A percentile compares a stretch with the other conserved stretches of the same genome.
These are phyloP conservation scores for Nanorana parkeri DNA, from an alignment of 2,113 vertebrate genomes.

Conservation along the genomic window DNA sequence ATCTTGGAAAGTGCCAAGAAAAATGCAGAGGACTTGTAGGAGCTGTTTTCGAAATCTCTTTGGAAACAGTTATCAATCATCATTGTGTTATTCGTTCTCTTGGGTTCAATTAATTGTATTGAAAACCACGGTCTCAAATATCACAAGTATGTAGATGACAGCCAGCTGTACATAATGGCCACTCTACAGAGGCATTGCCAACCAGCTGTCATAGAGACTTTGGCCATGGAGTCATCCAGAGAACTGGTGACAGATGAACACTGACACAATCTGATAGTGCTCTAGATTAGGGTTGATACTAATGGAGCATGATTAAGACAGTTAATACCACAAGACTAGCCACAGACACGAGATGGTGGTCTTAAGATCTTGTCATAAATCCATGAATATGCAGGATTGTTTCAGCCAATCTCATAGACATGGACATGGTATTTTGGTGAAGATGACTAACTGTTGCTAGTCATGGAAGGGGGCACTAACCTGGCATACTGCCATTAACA, in stretches of 20 bases:
- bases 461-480: too few species aligned
- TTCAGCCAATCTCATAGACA: too few species aligned
- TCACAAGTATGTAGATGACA: conserved; percentile 12
- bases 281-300: not conserved
- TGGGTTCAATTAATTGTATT: conserved; percentile 39
- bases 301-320: too few species aligned
- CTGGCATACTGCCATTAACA: too few species aligned
- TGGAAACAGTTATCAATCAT: conserved; percentile 40
- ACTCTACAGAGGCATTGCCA: conserved; percentile 18
- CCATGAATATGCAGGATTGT: too few species aligned
- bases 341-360: too few species aligned
- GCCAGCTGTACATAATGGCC: conserved; percentile 28
- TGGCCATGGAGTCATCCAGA: conserved; percentile 22
- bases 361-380: too few species aligned
- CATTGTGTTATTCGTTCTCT: conserved; percentile 27
- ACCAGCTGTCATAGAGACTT: conserved; percentile 27
- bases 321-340: too few species aligned
- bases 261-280: not conserved
- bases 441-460: too few species aligned
- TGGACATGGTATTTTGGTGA: too few species aligned
- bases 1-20: conserved; percentile 10
- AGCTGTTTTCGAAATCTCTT: not conserved
- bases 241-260: not conserved
- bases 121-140: conserved; percentile 29
- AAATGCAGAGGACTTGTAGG: conserved; percentile 1